Evolutionary conservation across 2,888 invertebrate genomes (phyloP).

Genomic region (Nemurella pictetii): DNA sequence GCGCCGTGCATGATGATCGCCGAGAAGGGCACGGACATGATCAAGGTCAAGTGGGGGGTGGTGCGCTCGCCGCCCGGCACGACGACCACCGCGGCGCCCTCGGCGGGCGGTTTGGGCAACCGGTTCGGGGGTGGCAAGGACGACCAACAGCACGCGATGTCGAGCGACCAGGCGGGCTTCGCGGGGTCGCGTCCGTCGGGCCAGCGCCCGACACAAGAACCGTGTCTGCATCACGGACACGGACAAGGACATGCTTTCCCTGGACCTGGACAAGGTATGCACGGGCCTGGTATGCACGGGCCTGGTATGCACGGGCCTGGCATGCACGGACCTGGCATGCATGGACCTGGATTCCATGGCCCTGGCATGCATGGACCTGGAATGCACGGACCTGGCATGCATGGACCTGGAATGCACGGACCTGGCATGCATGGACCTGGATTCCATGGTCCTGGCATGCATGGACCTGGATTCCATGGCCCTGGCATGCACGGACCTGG

Average conservation of each 20-base stretch:
- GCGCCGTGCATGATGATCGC: slow-evolving; percentile 64
- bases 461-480: neutral
- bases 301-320: neutral
- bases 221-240: neutral
- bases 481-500: neutral
- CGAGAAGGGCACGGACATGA: slow-evolving; percentile 59
- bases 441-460: neutral
- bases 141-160: neutral
- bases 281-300: neutral
- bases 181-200: neutral
- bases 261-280: neutral
- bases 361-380: neutral
- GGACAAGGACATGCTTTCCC: neutral
- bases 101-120: slow-evolving; percentile 7
- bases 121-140: slow-evolving; percentile 28
- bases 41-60: slow-evolving; percentile 54
- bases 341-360: neutral
- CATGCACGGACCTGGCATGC: neutral
- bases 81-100: neutral
- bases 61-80: neutral
- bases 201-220: neutral
- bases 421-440: neutral
- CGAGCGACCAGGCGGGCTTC: neutral
- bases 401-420: neutral
- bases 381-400: neutral